These are phyloP conservation scores for Pyrochroa serraticornis DNA, from an alignment of 2,888 invertebrate genomes.

Conservation along the genomic window DNA sequence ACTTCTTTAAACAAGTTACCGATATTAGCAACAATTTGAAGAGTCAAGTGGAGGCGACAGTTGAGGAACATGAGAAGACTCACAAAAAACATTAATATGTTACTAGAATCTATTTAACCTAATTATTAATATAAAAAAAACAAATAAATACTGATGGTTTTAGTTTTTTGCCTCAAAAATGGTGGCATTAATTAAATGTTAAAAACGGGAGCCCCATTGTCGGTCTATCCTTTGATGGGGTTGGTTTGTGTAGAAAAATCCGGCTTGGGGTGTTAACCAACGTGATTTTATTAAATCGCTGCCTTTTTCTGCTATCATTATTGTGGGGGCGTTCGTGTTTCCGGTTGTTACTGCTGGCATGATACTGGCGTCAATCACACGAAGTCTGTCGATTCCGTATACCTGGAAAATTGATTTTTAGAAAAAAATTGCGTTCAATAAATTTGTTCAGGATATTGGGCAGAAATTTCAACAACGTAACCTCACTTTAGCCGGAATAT, in stretches of 20 bases:
- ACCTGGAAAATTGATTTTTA: conserved; percentile 57
- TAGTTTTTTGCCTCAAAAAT: not conserved
- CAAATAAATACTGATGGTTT: conserved; percentile 16
- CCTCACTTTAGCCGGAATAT: no score
- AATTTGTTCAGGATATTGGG: no score
- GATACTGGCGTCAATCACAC: conserved; percentile 74
- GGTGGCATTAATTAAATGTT: conserved; percentile 28
- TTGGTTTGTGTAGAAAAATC: conserved; percentile 51
- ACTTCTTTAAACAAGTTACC: conserved; percentile 40
- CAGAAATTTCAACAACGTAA: no score
- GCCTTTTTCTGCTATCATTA: conserved; percentile 73
- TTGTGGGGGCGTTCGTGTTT: conserved; percentile 72
- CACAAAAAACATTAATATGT: conserved; percentile 8
- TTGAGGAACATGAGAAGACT: conserved; percentile 26
- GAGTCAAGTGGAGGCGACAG: conserved; percentile 33
- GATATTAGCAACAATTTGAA: conserved; percentile 40
- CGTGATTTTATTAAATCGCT: conserved; percentile 69
- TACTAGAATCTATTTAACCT: no score
- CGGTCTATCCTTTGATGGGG: conserved; percentile 51
- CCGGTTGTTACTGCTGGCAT: conserved; percentile 71
- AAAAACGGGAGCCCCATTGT: conserved; percentile 45
- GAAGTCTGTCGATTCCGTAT: conserved; percentile 67
- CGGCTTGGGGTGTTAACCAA: conserved; percentile 61
- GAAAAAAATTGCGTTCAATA: no score
- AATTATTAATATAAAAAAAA: no score